Evolutionary conservation across 2,113 vertebrate genomes (phyloP), one percentile per base, ranked within the genome.

Genomic region (Sapajus apella): DNA sequence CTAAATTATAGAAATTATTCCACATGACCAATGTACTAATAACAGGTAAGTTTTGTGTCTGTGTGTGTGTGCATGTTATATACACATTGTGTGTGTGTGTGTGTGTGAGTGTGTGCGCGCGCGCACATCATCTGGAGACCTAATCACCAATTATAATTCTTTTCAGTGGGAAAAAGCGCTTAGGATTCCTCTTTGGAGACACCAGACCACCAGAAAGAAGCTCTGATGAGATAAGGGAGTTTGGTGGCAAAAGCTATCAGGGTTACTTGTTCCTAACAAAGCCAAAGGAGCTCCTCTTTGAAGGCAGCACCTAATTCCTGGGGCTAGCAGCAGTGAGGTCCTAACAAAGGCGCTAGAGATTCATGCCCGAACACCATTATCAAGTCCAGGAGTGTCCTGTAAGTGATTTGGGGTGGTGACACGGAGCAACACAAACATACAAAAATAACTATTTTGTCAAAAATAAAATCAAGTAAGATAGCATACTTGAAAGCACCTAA

Each of bases 1-100:
- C 50, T 85, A 96, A 88, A 77, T 70, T 66, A 86, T 0, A 93
- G 79, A 89, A 90, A 90, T 66, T 87, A 32, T 91, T 70, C 76
- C 25, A 97, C 77, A 56, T 70, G 43, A 91, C 50, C 45, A 64
- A 56, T n/a, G 30, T 21, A 87, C 76, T 82, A 52, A 87, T 82
- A 52, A 87, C 35, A 52, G 73, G n/a, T n/a, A 47, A 70, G 52
- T 52, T 40, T 10, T 8, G 32, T n/a, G 10, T 27, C 25, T 27
- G 11, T 70, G 9, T 25, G 6, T 75, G n/a, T 27, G 27, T 83
- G 55, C 72, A 52, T 52, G 77, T 52, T 47, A 75, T 35, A 75
- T 6, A 52, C 30, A 40, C 16, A 40, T 1, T 4, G 20, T 13
- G 18, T 20, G 18, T 23, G 11, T 35, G 14, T 27, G 21, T 55